A percentile compares a stretch with the other conserved stretches of the same genome.
Conservation (phyloP, 2,113 vertebrate species). For the Elephantulus edwardii region DNA sequence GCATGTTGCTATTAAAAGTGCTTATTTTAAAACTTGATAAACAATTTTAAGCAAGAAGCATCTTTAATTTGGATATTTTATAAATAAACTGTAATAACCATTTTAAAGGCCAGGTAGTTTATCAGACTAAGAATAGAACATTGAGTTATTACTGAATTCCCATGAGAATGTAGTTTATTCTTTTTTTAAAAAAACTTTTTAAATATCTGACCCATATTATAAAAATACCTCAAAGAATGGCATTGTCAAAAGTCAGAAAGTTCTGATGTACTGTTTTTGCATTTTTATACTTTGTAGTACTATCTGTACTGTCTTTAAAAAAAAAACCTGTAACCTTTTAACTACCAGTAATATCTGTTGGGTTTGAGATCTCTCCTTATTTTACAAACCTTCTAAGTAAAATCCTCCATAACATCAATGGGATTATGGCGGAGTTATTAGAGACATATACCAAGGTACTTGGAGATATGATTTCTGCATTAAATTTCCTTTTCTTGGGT, state of each 20-base stretch:
- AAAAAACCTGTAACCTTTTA: slow-evolving; percentile 48
- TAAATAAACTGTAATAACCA: slow-evolving; percentile 54
- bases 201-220: slow-evolving; percentile 28
- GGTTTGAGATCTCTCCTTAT: slow-evolving; percentile 28
- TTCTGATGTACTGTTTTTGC: slow-evolving; percentile 52
- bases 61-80: slow-evolving; percentile 46
- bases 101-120: slow-evolving; percentile 45
- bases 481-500: not conserved
- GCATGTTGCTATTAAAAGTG: slow-evolving; percentile 60
- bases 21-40: slow-evolving; percentile 36
- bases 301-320: slow-evolving; percentile 28
- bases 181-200: not conserved
- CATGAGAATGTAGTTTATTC: not conserved
- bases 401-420: slow-evolving; percentile 23
- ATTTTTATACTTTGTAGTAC: slow-evolving; percentile 57
- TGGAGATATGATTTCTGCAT: not conserved
- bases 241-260: slow-evolving; percentile 1
- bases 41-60: slow-evolving; percentile 32
- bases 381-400: slow-evolving; percentile 56
- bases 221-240: slow-evolving; percentile 67
- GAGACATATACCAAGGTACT: not conserved
- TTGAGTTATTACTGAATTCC: slow-evolving; percentile 1
- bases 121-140: slow-evolving; percentile 36
- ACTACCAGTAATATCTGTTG: slow-evolving; percentile 39
- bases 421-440: slow-evolving; percentile 56